Base-by-base conservation (phyloP, 2,888 invertebrate genomes). In the Spisula subtruncata region DNA sequence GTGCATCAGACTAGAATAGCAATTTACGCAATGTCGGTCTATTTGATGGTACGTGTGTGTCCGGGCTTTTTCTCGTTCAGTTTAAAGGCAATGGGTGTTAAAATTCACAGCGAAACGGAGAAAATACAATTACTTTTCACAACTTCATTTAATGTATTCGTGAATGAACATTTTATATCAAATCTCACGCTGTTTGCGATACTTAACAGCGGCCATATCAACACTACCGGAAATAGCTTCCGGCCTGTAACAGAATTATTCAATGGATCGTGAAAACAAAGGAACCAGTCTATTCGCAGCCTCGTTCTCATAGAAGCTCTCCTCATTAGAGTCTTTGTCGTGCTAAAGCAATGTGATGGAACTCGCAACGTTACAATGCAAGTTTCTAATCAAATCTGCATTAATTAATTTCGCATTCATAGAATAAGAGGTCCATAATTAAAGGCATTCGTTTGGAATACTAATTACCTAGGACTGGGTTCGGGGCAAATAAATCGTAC, bases 391-490 rank as follows among this genome's bases (percentile, higher is more conserved):
- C 87, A 87, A 87, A 89, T 89, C 87, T 89, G 89, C 89, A 89
- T 89, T 89, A 81, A 87, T 89, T 89, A 87, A 87, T 89, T 89
- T 89, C 84, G 89, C 89, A 89, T 89, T 89, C 89, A 89, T 86
- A 71, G 66, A 75, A 41, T 54, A 84, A 85, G 89, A 66, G 82
- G 81, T 29, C 81, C 48, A 48, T 87, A 81, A 89, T 89, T 87
- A 89, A 84, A 66, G 84, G 48, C 51, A 75, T 46, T 81, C 80
- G 87, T 86, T 87, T 35, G 20, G 85, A 79, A 85, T 85, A 75
- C 85, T 25, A 79, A 79, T 79, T 51, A 54, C 32, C 48, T 54
- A 6, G 2, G 85, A 51, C 29, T 75, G 14, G 75, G 35, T 60
- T n/a, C 51, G 41, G 32, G 29, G 41, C 84, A 84, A 46, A 84